Base-by-base conservation (phyloP, 2,888 invertebrate genomes). In the Lepidonotus clava region DNA sequence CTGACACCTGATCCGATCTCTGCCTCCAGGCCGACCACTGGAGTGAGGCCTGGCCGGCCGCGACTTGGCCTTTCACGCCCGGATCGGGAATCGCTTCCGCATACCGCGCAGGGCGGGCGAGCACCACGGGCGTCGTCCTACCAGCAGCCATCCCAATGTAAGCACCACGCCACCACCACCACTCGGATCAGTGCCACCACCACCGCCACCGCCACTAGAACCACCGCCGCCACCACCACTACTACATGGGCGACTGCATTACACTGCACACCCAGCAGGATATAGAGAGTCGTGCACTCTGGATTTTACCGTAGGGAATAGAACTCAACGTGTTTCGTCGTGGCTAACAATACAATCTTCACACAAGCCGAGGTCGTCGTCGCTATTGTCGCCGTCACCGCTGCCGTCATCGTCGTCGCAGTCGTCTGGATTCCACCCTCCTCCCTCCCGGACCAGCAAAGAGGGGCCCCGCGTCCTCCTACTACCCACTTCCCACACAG, bases 271-370 rank as follows among this genome's bases (percentile, higher is more conserved):
- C 18, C 8, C 18, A 53, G 53, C 21, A 53, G 6, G 53, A 61
- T 61, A 61, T n/a, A 61, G 61, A 61, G 61, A 61, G 61, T 28
- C 24, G 14, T 32, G 5, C 28, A 24, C 24, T n/a, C 61, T 61
- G 61, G 61, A 61, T 61, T 61, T 28, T 61, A 61, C 61, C 61
- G 28, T n/a, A 61, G 61, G 61, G 61, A 61, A 28, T n/a, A n/a
- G n/a, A n/a, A n/a, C n/a, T n/a, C n/a, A n/a, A n/a, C n/a, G n/a
- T n/a, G n/a, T n/a, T n/a, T n/a, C n/a, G n/a, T n/a, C n/a, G n/a
- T n/a, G n/a, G n/a, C n/a, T n/a, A n/a, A 53, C 53, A 53, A 28
- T 61, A 61, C 28, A 24, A 28, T 61, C 61, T n/a, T 53, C 53
- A n/a, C n/a, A 18, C n/a, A 53, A 18, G 53, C 53, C 53, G 18